A percentile compares a stretch with the other conserved stretches of the same genome.
Conservation (phyloP, 1,140 invertebrate genomes). For the Thalassaphorura encarpata region DNA sequence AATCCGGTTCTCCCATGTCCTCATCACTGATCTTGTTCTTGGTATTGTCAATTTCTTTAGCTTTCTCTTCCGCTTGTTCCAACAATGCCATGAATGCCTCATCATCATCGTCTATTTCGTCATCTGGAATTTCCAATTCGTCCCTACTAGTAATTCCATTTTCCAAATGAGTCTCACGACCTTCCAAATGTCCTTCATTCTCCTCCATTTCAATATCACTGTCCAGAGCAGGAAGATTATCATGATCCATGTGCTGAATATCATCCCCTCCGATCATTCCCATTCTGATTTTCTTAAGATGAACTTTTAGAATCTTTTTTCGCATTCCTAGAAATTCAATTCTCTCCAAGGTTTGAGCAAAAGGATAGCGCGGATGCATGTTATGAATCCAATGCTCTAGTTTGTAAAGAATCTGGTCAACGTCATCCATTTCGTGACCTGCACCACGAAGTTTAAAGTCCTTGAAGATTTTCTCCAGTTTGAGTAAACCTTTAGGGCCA, state of each 20-base stretch:
- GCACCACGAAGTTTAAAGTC: slow-evolving; percentile 74
- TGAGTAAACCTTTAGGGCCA: slow-evolving; percentile 52
- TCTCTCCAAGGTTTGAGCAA: slow-evolving; percentile 71
- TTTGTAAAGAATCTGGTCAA: slow-evolving; percentile 65
- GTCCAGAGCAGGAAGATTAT: no score
- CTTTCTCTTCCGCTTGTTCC: no score
- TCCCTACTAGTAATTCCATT: neutral
- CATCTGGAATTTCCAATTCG: neutral
- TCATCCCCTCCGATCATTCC: slow-evolving; percentile 42
- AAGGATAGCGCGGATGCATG: slow-evolving; percentile 74
- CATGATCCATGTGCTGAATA: neutral
- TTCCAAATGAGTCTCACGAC: no score
- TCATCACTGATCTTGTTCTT: no score
- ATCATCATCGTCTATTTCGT: neutral
- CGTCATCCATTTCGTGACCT: slow-evolving; percentile 70
- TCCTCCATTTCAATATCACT: no score
- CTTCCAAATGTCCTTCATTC: no score
- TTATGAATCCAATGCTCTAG: slow-evolving; percentile 88
- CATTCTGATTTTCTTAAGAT: slow-evolving; percentile 51
- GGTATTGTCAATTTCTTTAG: no score
- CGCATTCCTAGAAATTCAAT: slow-evolving; percentile 70
- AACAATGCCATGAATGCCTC: neutral
- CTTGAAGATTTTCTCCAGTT: slow-evolving; percentile 65
- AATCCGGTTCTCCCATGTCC: no score
- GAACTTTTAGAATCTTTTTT: slow-evolving; percentile 48